Conservation (phyloP, 2,797 vertebrate species). For the Emydoidea blandingii region DNA sequence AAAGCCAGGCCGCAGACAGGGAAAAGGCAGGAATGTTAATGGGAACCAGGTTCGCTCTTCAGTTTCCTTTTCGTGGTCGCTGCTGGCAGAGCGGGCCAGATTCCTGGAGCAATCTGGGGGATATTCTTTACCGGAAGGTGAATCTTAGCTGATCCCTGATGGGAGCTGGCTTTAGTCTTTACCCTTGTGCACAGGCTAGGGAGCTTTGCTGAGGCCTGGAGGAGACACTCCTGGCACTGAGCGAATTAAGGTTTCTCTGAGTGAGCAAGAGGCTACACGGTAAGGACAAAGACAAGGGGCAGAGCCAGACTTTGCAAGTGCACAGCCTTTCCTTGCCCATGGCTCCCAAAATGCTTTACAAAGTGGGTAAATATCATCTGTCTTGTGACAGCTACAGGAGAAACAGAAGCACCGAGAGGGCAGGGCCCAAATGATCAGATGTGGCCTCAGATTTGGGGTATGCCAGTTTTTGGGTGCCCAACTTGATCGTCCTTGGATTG, state of each 20-base stretch:
- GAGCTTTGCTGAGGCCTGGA: neutral
- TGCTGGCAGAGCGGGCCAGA: neutral
- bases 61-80: neutral
- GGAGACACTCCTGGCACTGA: neutral
- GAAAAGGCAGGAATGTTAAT: constrained; percentile 23
- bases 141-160: neutral
- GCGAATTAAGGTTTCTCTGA: neutral
- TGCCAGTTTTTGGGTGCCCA: neutral
- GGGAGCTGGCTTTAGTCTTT: neutral
- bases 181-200: neutral
- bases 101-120: neutral
- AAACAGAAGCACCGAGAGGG: neutral
- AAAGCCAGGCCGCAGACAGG: neutral
- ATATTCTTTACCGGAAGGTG: neutral
- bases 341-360: neutral
- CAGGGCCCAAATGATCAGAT: neutral
- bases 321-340: neutral
- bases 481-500: neutral
- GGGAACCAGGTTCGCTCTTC: neutral
- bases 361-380: neutral
- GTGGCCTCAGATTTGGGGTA: neutral
- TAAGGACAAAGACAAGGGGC: neutral
- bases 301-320: neutral
- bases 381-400: neutral
- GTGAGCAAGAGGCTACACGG: neutral